Base-by-base conservation (phyloP, 2,888 invertebrate species). In the Dryobota labecula region DNA sequence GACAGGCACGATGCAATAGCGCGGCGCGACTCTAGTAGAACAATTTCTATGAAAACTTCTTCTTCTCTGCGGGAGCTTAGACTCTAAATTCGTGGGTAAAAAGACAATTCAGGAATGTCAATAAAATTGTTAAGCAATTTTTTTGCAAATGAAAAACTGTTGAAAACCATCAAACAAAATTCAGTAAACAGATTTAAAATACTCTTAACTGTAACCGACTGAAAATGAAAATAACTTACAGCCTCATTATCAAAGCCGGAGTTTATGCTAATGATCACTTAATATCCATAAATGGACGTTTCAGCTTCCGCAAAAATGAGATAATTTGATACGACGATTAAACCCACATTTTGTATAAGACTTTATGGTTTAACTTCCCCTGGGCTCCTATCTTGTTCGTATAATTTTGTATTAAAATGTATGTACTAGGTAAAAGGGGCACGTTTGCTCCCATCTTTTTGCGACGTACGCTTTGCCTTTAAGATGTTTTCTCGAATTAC, bases 321-420 rank as follows among this genome's bases (percentile, higher is more conserved):
- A 93, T 92, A 93, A 93, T 93, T 92, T 92, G 91, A 89, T 89
- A 87, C 87, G 85, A 85, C 91, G 91, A 92, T 92, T 93, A 93
- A 90, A 85, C 88, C 84, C 70, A 78, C 91, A 87, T 90, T 85
- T 90, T 88, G 88, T 89, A 89, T 88, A 87, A 90, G 87, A 88
- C 88, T 92, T 92, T 91, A 92, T 90, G 89, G 87, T 67, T 69
- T 78, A 92, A 92, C 85, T 92, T 92, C 85, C 83, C 88, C 80
- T 82, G 77, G 74, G 86, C 64, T 60, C 51, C 65, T 78, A 84
- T 86, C 86, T 86, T 75, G 86, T 80, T 87, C 88, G 92, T 87
- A 91, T 92, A 92, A 91, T 92, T 91, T 91, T 90, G 80, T 86
- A 85, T 85, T 87, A 86, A 86, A 85, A 85, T 85, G 86, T 86